Base-by-base conservation (phyloP, 2,797 vertebrate species). In the Rhadinocentrus ornatus region DNA sequence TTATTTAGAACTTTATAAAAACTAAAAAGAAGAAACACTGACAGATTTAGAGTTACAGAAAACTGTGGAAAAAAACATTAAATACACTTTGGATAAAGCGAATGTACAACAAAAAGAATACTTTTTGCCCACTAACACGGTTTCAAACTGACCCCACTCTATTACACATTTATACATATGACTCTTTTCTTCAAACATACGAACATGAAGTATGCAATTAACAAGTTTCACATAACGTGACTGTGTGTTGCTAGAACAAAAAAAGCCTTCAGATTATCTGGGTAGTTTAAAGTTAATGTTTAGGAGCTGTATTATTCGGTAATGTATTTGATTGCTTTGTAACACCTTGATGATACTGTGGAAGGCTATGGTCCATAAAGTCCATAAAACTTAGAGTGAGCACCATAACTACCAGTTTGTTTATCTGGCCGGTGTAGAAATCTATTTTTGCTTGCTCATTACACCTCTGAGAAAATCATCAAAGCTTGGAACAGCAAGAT, bases 381-480 rank as follows among this genome's bases (percentile, higher is more conserved):
- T 82, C 61, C 20, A 41, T 55, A 53, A 62, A 56, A 46, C 60
- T 20, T 39, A 69, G 20, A 22, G 13, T 31, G 69, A 67, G 61
- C 66, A 79, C 55, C 29, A 27, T 73, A 61, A 58, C 66, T 46
- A 32, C 26, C 24, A 31, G 52, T 29, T 48, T 10, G 31, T 48
- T 61, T 32, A 39, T 57, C 16, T 15, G 37, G 39, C 32, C 67
- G 24, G 29, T 75, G 62, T 53, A 54, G 44, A 77, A 66, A 82
- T 92, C 82, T 94, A 93, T 71, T 92, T 87, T 67, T 88, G 80
- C 65, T 90, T 85, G 60, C 80, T 85, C 82, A 93, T 77, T 80
- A 91, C 16, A 3, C 84, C 86, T 67, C 75, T 89, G 72, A 94
- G 90, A 82, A 94, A 93, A 80, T 93, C 90, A 32, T 94, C 92